These are phyloP conservation scores for Xiphias gladius DNA, from an alignment of 2,113 vertebrate genomes.

Conservation along the genomic window DNA sequence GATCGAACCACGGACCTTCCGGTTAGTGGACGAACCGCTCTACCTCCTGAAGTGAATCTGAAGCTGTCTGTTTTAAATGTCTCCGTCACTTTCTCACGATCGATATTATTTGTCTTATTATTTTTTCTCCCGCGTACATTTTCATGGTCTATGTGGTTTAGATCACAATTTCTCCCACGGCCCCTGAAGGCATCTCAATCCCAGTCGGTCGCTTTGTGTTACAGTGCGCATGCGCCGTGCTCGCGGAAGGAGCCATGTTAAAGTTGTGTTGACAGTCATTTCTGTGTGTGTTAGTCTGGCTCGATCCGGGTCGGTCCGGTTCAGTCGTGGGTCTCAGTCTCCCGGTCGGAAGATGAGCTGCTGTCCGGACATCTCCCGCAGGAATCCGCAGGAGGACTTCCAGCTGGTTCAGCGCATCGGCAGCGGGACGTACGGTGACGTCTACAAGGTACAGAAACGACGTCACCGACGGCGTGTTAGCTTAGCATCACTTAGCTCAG, in stretches of 20 bases:
- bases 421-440: constrained; percentile 92
- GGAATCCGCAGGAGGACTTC: constrained; percentile 92
- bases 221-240: background rate
- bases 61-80: background rate
- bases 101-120: background rate
- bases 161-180: background rate
- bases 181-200: background rate
- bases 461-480: background rate
- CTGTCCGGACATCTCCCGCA: constrained; percentile 87
- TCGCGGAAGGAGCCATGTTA: constrained; percentile 12
- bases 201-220: background rate
- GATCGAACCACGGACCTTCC: no score
- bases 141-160: no score
- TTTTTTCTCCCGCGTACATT: no score
- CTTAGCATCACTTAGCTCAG: background rate
- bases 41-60: no score
- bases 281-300: background rate
- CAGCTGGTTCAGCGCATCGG: constrained; percentile 92
- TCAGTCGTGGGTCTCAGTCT: background rate
- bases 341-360: constrained; percentile 64
- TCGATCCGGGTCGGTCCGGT: background rate
- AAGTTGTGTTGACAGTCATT: background rate
- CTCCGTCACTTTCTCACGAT: background rate
- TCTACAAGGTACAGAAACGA: constrained; percentile 87
- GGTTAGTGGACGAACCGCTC: no score